These are phyloP conservation scores for Epinephelus cyanopodus DNA, from an alignment of 2,113 vertebrate genomes.

Conservation along the genomic window DNA sequence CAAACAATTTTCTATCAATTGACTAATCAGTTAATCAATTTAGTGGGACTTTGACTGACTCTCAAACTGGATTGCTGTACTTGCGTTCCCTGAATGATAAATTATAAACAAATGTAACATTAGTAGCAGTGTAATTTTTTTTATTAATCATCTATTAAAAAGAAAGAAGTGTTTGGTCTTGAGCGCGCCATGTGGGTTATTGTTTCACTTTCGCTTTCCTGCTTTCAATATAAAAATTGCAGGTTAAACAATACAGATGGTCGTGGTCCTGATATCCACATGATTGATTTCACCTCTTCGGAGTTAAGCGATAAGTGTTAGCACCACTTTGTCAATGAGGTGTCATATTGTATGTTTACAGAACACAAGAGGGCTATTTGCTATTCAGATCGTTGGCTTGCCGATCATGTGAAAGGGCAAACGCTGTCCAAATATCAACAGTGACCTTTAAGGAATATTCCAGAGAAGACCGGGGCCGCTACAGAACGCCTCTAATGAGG, in stretches of 20 bases:
- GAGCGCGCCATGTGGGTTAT: not conserved
- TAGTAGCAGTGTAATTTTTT: not conserved
- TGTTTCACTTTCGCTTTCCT: not conserved
- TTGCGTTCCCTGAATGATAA: not conserved
- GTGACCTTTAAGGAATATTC: constrained; percentile 86
- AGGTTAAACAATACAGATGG: not conserved
- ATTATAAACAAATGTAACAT: not conserved
- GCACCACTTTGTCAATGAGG: constrained; percentile 52
- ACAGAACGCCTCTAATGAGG: constrained; percentile 77
- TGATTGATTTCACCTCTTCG: constrained; percentile 33
- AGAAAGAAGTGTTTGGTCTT: too few relatives aligned
- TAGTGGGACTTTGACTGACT: too few relatives aligned
- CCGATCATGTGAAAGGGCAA: constrained; percentile 83
- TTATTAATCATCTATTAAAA: not conserved
- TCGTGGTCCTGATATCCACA: not conserved
- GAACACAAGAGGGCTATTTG: constrained; percentile 74
- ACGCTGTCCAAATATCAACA: constrained; percentile 86
- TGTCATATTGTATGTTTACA: constrained; percentile 69
- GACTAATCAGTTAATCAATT: too few relatives aligned
- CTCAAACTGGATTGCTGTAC: not conserved
- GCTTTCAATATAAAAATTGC: not conserved
- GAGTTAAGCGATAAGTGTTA: constrained; percentile 25
- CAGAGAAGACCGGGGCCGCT: constrained; percentile 56
- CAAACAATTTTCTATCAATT: too few relatives aligned
- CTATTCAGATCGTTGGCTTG: constrained; percentile 75